Percentiles rank a stretch among this genome's conserved stretches.
phyloP scores from a whole-genome alignment of 2,888 invertebrate genomes.

The Xestobium rufovillosum region DNA sequence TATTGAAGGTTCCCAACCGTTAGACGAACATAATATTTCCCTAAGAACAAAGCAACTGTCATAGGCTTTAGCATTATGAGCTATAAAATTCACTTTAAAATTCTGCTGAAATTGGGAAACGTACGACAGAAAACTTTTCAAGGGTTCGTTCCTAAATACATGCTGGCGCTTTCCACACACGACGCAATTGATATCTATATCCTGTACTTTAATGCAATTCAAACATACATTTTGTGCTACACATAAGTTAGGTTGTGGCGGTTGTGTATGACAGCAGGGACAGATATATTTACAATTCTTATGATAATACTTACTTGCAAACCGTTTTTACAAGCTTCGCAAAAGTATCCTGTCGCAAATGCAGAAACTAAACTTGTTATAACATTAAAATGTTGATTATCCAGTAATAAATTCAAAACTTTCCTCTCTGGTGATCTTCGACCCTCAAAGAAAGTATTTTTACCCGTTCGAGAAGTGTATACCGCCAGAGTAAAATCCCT shows the following conservation, averaged over 20 bases:
- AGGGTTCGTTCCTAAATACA: not conserved
- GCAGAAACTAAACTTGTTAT: not conserved
- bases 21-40: not conserved
- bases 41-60: not conserved
- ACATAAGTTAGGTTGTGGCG: not conserved
- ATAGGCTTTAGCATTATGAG: not conserved
- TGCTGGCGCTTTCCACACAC: not conserved
- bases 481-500: not conserved
- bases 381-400: not conserved
- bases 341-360: not conserved
- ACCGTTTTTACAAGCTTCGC: not conserved
- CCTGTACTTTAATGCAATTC: not conserved
- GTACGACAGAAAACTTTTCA: not conserved
- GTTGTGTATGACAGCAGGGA: constrained; percentile 1
- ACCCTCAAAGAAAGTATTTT: not conserved
- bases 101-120: not conserved
- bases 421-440: not conserved
- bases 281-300: not conserved
- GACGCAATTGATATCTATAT: not conserved
- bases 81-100: not conserved
- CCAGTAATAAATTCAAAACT: constrained; percentile 1
- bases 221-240: not conserved
- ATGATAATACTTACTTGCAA: not conserved
- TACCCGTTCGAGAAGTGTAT: not conserved
- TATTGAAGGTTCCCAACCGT: not conserved